These are phyloP conservation scores for Masticophis lateralis DNA, from an alignment of 2,797 vertebrate species.

Conservation along the genomic window DNA sequence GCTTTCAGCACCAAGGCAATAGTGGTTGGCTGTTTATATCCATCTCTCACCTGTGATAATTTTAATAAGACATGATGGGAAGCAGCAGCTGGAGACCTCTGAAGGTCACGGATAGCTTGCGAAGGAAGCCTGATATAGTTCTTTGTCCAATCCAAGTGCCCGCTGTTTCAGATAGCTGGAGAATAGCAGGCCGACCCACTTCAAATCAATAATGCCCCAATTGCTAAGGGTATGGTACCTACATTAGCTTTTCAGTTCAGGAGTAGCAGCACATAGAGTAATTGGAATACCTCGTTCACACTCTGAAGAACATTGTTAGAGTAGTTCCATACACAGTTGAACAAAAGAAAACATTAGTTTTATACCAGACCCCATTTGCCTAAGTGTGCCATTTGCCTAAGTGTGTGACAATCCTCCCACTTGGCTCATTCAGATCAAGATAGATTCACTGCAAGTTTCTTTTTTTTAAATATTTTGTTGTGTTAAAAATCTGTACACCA, in stretches of 20 bases:
- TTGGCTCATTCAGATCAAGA: slow-evolving; percentile 54
- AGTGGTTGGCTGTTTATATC: slow-evolving; percentile 65
- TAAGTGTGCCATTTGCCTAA: slow-evolving; percentile 20
- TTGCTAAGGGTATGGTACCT: slow-evolving; percentile 32
- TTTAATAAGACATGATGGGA: slow-evolving; percentile 52
- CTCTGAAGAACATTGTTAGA: slow-evolving; percentile 47
- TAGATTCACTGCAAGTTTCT: slow-evolving; percentile 19
- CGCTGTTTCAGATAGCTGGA: slow-evolving; percentile 44
- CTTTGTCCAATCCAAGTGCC: slow-evolving; percentile 38
- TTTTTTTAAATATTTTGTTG: not conserved
- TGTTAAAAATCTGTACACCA: not conserved
- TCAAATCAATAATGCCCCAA: slow-evolving; percentile 57
- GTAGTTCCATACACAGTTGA: slow-evolving; percentile 49
- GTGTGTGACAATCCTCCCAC: slow-evolving; percentile 19
- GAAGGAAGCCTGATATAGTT: slow-evolving; percentile 42
- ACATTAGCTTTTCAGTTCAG: not conserved
- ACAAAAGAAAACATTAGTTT: slow-evolving; percentile 57
- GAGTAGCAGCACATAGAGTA: not conserved
- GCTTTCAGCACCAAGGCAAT: slow-evolving; percentile 46
- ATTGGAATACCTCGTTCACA: slow-evolving; percentile 33
- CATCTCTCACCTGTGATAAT: slow-evolving; percentile 56
- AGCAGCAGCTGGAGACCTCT: slow-evolving; percentile 47
- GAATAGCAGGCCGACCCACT: slow-evolving; percentile 49
- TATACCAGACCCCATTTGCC: slow-evolving; percentile 39
- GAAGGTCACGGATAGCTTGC: slow-evolving; percentile 48